Evolutionary conservation across 1,140 invertebrate species (phyloP), one percentile per base, ranked within the genome.

Genomic region (Drosophila virilis): DNA sequence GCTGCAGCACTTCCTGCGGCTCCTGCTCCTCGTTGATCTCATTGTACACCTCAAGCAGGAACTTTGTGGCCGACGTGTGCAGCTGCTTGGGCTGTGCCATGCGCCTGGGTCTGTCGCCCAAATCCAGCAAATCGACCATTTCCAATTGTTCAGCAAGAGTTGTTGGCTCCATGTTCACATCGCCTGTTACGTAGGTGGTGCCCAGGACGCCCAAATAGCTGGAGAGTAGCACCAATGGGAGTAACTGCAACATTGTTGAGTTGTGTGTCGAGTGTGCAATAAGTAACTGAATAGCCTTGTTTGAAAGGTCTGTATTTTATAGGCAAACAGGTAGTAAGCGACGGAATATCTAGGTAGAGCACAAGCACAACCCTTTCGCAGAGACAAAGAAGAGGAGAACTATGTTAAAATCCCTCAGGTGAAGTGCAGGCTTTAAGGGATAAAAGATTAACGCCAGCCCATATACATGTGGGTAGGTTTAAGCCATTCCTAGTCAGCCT

Each of bases 11-110:
- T 38, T 89, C 77, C 17, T 55, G 9, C 13, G 82, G 66, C 52
- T 91, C 91, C 48, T 92, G 81, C 10, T 83, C 77, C 37, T 91
- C 85, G 48, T 60, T 92, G 3, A 92, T 84, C 62, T 92, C 85
- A 40, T 90, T 92, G 69, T 92, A 92, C 1, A 92, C 78, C 52
- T 92, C 84, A n/a, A 92, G 74, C 10, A 92, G 57, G 48, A 92
- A 92, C 38, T 92, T 90, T 0, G 91, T 80, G 0, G 91, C 91
- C 0, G 91, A 78, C 22, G 91, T 91, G 15, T 85, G 55, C 4
- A 80, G 15, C 15, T 58, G 32, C 6, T 72, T 46, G 0, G 85
- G 80, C 0, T 65, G 42, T 8, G 48, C 68, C 40, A 74, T 58
- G 7, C 75, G 42, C 10, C 60, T 61, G 0, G 81, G 78, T 7